Base-by-base conservation (phyloP, 2,797 vertebrate genomes). In the Mionectes olivaceus region DNA sequence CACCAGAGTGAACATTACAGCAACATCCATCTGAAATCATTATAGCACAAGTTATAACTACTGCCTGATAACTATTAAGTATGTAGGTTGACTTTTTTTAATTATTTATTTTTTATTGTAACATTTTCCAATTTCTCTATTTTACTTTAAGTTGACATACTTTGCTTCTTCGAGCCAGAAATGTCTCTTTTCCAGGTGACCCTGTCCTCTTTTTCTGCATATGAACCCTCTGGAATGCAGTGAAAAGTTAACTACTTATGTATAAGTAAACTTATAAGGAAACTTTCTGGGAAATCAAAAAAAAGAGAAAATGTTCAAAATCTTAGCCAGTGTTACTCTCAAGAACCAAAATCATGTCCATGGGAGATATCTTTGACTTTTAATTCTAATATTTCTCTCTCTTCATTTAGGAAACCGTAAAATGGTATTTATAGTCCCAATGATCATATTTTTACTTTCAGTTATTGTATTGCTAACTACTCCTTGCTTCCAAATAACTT, bases 11-110 rank as follows among this genome's bases (percentile, higher is more conserved):
- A 96, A 93, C 28, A 94, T 24, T 88, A 84, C 49, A 94, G 77
- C 74, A 92, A 79, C 92, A 94, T 80, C 63, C 84, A 90, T 64
- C 75, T 95, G 88, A 96, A 96, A 96, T 77, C 64, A 95, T 86
- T 78, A 79, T 27, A 95, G 64, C 83, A 93, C 83, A 96, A 93
- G 83, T 96, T 77, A 52, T 60, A 82, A 97, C 89, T 82, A 37
- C 67, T 95, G 85, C 86, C 60, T 65, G 19, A 91, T 57, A 91
- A 67, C 82, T 92, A 82, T 74, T 60, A 69, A 86, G 39, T 82
- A 92, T 60, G 86, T 49, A 73, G 56, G 79, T 13, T 53, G 53
- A 33, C 71, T 74, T 82, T 33, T 43, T 76, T 32, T 65, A 24
- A 32, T 47, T 37, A 50, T 57, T 46, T 50, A 69, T 64, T 56